Percentiles rank a stretch among this genome's conserved stretches.
Evolutionary conservation across 2,113 vertebrate genomes (phyloP).

Genomic region (Cichladusa arquata): DNA sequence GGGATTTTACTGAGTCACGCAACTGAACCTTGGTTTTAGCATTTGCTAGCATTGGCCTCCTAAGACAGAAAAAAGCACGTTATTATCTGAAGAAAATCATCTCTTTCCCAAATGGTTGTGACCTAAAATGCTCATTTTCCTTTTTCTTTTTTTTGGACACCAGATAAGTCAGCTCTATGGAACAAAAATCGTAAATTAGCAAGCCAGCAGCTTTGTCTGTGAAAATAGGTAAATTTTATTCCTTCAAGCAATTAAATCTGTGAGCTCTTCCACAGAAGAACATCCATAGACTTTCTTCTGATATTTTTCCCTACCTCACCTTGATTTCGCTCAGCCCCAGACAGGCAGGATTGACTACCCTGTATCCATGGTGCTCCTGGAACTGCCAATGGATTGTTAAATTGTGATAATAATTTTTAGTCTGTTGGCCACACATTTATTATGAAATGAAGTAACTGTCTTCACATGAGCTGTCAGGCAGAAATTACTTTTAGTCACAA

Average conservation of each 20-base stretch:
- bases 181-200: neutral
- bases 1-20: neutral
- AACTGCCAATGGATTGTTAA: neutral
- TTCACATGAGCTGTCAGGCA: slow-evolving; percentile 30
- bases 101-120: neutral
- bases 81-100: neutral
- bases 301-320: neutral
- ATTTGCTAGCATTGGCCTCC: neutral
- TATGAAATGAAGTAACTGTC: slow-evolving; percentile 1
- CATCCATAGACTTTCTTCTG: neutral
- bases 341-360: neutral
- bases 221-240: neutral
- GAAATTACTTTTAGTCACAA: neutral
- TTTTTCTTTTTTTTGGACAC: neutral
- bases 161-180: neutral
- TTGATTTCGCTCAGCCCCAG: neutral
- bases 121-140: neutral
- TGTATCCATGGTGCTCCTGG: neutral
- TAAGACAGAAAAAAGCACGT: neutral
- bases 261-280: neutral
- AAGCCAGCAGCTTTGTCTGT: neutral
- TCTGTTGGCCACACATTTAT: slow-evolving; percentile 15
- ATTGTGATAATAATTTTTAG: slow-evolving; percentile 15
- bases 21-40: neutral
- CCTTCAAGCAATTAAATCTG: neutral